A percentile compares a stretch with the other conserved stretches of the same genome.
Conservation (phyloP, 2,797 vertebrate species). For the Dryobates pubescens region DNA sequence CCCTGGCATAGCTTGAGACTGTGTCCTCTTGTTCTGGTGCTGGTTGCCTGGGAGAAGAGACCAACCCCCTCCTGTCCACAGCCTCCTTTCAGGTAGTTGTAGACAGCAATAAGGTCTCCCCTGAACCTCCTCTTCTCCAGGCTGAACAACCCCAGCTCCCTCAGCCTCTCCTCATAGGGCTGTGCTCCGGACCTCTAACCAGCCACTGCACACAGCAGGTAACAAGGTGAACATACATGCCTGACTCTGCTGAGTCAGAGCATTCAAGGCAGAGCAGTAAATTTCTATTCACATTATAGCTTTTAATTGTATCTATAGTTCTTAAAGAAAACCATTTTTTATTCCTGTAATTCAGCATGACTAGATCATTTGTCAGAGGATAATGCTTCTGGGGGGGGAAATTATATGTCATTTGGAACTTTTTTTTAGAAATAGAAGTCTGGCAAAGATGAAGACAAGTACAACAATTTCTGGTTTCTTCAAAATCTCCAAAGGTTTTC, state of each 20-base stretch:
- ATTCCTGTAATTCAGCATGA: constrained; percentile 12
- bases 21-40: no score
- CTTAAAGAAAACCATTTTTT: neutral
- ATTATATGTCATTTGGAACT: neutral
- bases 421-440: neutral
- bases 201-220: neutral
- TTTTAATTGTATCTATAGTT: constrained; percentile 40
- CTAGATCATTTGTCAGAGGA: neutral
- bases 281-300: neutral
- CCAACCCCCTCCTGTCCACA: no score
- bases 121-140: no score
- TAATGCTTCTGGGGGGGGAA: neutral
- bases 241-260: neutral
- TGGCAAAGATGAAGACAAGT: neutral
- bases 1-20: no score
- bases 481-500: neutral
- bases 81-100: no score
- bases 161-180: no score
- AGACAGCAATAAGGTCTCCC: no score
- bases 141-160: no score
- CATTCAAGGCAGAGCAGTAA: neutral
- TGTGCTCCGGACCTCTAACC: no score
- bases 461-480: neutral
- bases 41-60: no score
- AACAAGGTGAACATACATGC: neutral